phyloP scores from a whole-genome alignment of 2,888 invertebrate species.

The Drosophila subquinaria region DNA sequence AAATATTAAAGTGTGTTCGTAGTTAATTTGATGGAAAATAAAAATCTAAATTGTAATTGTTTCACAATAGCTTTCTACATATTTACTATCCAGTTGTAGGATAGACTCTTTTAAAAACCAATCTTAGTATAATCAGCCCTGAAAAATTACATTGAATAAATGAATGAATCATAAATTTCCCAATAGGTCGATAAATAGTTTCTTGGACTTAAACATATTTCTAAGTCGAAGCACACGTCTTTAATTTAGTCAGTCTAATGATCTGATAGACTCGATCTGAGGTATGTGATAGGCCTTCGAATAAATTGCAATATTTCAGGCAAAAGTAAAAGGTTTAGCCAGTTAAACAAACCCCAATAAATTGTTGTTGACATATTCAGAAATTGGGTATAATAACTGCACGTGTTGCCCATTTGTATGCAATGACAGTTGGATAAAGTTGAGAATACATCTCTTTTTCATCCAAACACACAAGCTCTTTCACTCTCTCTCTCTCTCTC shows the following conservation, averaged over 20 bases:
- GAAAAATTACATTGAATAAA: background rate
- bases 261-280: too few species aligned
- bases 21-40: too few species aligned
- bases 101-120: background rate
- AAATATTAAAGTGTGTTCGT: too few species aligned
- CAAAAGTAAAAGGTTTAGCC: background rate
- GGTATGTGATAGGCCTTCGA: background rate
- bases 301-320: background rate
- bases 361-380: slow-evolving; percentile 12
- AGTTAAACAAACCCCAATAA: slow-evolving; percentile 4
- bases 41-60: too few species aligned
- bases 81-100: too few species aligned
- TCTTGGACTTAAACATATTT: background rate
- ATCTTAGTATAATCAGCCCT: background rate
- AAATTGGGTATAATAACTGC: slow-evolving; percentile 15
- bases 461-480: background rate
- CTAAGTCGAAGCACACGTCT: background rate
- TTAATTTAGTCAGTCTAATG: background rate
- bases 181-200: background rate
- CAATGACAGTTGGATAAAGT: slow-evolving; percentile 2
- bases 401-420: slow-evolving; percentile 23
- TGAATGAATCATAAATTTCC: background rate
- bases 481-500: background rate
- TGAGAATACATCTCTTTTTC: background rate
- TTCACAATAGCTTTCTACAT: too few species aligned